A percentile compares a stretch with the other conserved stretches of the same genome.
phyloP scores from a whole-genome alignment of 2,888 invertebrate species.

The Amphipoea lucens region DNA sequence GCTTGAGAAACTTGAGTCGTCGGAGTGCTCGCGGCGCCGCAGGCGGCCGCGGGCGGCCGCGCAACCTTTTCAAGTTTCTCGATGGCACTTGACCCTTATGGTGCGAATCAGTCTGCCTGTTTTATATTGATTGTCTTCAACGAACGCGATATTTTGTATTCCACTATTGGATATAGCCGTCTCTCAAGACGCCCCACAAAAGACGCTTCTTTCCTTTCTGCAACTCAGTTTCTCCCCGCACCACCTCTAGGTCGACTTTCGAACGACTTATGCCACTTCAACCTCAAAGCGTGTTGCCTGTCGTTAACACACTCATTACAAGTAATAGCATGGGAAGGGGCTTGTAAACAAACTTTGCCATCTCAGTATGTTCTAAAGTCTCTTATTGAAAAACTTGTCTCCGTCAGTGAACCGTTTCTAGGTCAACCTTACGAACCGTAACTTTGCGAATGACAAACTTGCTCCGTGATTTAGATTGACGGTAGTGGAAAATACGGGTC shows the following conservation, averaged over 20 bases:
- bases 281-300: constrained; percentile 18
- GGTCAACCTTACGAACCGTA: constrained; percentile 74
- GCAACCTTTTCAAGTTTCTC: no score
- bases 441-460: constrained; percentile 78
- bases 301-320: constrained; percentile 44
- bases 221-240: not conserved
- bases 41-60: no score
- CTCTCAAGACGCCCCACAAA: not conserved
- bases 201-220: not conserved
- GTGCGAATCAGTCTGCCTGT: no score
- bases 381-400: constrained; percentile 84
- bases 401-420: constrained; percentile 75
- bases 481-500: constrained; percentile 71
- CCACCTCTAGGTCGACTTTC: not conserved
- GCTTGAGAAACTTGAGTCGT: no score
- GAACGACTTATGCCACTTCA: constrained; percentile 24
- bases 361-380: constrained; percentile 74
- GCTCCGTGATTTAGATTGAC: constrained; percentile 75
- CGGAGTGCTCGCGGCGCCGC: no score
- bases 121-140: not conserved
- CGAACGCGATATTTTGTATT: not conserved
- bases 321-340: constrained; percentile 33
- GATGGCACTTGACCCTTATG: no score
- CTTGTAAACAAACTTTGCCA: constrained; percentile 47
- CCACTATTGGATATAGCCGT: not conserved